Evolutionary conservation across 2,888 invertebrate species (phyloP).

Genomic region (Girardia tigrina): DNA sequence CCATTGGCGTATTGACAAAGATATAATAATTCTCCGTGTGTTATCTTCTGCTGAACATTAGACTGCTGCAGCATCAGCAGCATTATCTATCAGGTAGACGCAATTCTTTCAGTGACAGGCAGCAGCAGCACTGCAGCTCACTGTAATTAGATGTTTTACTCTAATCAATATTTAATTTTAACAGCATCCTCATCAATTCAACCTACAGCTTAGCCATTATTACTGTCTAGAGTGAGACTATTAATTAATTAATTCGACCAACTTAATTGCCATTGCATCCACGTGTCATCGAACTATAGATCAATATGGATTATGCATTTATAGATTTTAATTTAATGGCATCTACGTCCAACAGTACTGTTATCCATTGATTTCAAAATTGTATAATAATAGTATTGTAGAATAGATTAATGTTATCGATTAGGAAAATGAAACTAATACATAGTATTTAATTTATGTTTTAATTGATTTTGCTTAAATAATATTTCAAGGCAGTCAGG

Average conservation of each 20-base stretch:
- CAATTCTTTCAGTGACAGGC: constrained; percentile 6
- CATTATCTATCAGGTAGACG: not conserved
- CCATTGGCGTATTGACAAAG: constrained; percentile 19
- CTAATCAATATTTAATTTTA: constrained; percentile 20
- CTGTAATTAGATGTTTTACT: constrained; percentile 23
- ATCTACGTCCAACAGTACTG: constrained; percentile 15
- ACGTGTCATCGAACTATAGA: constrained; percentile 17
- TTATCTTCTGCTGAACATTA: not conserved
- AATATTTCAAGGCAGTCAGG: too few species aligned
- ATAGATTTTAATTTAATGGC: constrained; percentile 3
- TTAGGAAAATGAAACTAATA: not conserved
- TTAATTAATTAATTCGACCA: constrained; percentile 23
- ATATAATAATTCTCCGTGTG: not conserved
- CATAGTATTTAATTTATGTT: not conserved
- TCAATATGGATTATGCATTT: constrained; percentile 17
- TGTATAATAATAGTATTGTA: constrained; percentile 10
- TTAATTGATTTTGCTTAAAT: not conserved
- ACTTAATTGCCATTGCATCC: constrained; percentile 18
- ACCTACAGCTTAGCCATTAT: constrained; percentile 18
- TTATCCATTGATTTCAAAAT: constrained; percentile 15
- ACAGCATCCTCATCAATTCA: constrained; percentile 23
- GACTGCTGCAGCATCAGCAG: too few species aligned
- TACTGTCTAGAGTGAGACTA: constrained; percentile 23
- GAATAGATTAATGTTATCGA: constrained; percentile 18
- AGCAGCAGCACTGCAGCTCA: not conserved